Evolutionary conservation across 2,113 vertebrate species (phyloP), one percentile per base, ranked within the genome.

Genomic region (Penelope pileata): DNA sequence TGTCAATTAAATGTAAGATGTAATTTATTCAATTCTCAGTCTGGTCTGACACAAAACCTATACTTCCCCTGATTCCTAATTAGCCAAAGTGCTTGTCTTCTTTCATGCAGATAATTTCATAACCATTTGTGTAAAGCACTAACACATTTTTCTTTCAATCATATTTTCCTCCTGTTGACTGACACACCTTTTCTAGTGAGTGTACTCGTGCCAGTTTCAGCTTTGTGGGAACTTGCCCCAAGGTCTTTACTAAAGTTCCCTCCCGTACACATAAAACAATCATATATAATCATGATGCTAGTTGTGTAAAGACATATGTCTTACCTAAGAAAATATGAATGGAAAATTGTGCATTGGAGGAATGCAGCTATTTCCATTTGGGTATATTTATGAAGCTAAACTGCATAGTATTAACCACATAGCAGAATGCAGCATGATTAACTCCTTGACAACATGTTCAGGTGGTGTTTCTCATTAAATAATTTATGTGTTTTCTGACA

Each of bases 141-240:
- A 96, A 93, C 82, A 93, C 73, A 84, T 85, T 97, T 95, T 94
- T 94, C 86, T 95, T 97, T 95, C 85, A 94, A 83, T 93, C 66
- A 76, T 92, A 67, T 93, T 96, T 96, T 97, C 88, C 88, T 88
- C 66, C 62, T 66, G 90, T 90, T 91, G 92, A 92, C 87, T 92
- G 94, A 96, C 81, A 95, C 78, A 87, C 86, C 87, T 97, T 95
- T 91, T 76, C 93, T 63, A 53, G 22, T 2, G 38, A 95, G 60
- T 87, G 78, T 90, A 92, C 59, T 72, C 64, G 45, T 64, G 75
- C 92, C 95, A 97, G 72, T 85, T 97, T 97, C 93, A 94, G 81
- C 84, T 95, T 96, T 97, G 86, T 94, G 93, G 79, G 93, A 97
- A 97, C 90, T 82, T 90, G 96, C 96, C 93, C 64, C 24, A 93